A percentile compares a stretch with the other conserved stretches of the same genome.
These are phyloP conservation scores for Malthinus flaveolus DNA, from an alignment of 2,888 invertebrate species.

Conservation along the genomic window DNA sequence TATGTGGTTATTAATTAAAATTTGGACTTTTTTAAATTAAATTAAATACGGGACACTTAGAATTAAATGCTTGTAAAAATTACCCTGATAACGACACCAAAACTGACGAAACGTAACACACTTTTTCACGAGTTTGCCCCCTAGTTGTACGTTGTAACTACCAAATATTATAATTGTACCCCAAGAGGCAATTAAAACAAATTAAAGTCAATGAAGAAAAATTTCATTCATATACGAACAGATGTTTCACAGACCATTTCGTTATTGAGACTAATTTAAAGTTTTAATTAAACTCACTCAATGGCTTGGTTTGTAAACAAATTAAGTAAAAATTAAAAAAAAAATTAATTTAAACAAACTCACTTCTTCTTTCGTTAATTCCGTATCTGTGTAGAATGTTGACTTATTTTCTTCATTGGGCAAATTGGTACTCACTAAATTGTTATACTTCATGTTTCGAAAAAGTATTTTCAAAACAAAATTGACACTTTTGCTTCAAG, in stretches of 20 bases:
- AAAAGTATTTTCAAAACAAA: neutral
- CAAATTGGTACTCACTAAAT: constrained; percentile 67
- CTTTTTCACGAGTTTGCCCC: no score
- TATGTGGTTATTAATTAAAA: no score
- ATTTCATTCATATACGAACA: neutral
- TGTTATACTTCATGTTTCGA: constrained; percentile 59
- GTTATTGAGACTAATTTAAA: no score
- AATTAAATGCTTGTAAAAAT: no score
- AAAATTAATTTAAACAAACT: neutral
- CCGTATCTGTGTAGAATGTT: constrained; percentile 64
- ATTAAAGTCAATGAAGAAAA: constrained; percentile 5
- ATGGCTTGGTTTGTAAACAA: neutral
- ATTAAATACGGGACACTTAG: no score
- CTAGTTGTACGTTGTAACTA: no score
- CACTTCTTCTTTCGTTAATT: constrained; percentile 62
- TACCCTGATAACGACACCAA: no score
- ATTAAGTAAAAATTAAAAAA: neutral
- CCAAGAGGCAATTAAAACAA: neutral
- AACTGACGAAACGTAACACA: no score
- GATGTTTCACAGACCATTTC: constrained; percentile 1
- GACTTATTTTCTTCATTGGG: constrained; percentile 69
- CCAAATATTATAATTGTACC: no score
- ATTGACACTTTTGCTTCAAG: neutral
- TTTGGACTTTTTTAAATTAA: no score
- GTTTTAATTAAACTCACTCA: neutral